Evolutionary conservation across 2,888 invertebrate genomes (phyloP).

Genomic region (Empis stercorea): DNA sequence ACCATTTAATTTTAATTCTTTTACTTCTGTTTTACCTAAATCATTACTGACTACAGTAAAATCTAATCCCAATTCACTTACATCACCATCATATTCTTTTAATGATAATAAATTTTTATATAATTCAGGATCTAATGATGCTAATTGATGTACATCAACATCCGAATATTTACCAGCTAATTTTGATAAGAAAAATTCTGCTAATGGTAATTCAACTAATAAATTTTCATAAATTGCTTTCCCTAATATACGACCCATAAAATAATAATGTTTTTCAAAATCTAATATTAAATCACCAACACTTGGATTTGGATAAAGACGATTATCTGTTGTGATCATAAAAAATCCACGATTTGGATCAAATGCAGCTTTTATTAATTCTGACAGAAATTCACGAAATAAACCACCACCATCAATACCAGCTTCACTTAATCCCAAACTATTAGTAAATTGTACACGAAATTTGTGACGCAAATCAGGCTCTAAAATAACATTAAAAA

Average conservation of each 20-base stretch:
- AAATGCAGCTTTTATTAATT: constrained; percentile 86
- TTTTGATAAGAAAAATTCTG: constrained; percentile 89
- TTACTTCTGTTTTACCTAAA: constrained; percentile 76
- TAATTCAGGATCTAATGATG: constrained; percentile 75
- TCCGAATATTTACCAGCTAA: constrained; percentile 60
- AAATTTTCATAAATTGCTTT: constrained; percentile 94
- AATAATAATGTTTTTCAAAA: constrained; percentile 82
- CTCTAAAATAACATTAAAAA: no score
- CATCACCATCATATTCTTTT: constrained; percentile 73
- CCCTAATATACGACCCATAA: constrained; percentile 86
- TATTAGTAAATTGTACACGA: constrained; percentile 80
- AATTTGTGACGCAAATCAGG: constrained; percentile 75
- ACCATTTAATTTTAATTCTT: constrained; percentile 85
- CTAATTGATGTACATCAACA: constrained; percentile 80
- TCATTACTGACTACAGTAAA: constrained; percentile 86
- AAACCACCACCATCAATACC: constrained; percentile 97
- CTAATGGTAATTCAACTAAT: constrained; percentile 85
- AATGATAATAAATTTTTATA: constrained; percentile 82
- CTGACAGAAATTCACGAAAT: constrained; percentile 88
- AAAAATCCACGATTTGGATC: constrained; percentile 96
- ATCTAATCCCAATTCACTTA: constrained; percentile 78
- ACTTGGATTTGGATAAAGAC: constrained; percentile 92
- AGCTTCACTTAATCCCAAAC: constrained; percentile 83
- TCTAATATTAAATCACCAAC: constrained; percentile 76
- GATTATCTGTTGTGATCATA: constrained; percentile 73